These are phyloP conservation scores for Celastrina argiolus DNA, from an alignment of 2,888 invertebrate genomes.

Conservation along the genomic window DNA sequence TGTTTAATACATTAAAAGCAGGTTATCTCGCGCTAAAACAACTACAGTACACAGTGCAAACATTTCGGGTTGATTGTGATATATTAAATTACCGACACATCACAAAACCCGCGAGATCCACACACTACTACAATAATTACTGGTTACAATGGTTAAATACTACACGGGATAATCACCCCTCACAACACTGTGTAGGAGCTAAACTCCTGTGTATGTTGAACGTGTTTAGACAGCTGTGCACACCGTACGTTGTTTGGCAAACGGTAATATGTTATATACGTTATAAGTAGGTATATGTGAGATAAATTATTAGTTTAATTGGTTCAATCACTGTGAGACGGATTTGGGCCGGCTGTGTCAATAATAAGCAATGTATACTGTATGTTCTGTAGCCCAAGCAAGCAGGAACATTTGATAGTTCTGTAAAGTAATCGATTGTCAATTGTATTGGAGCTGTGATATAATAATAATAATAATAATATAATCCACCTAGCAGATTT, in stretches of 20 bases:
- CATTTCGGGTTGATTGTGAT: background rate
- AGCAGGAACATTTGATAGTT: no score
- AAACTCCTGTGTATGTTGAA: background rate
- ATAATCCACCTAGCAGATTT: no score
- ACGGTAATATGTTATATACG: background rate
- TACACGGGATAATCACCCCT: background rate
- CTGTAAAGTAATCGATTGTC: no score
- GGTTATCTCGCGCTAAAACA: background rate
- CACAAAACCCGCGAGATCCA: background rate
- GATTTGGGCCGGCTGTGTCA: background rate
- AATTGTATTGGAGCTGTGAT: no score
- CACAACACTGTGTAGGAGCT: background rate
- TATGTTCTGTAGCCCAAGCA: no score
- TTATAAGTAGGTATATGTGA: background rate
- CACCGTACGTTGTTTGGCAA: background rate
- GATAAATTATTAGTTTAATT: background rate
- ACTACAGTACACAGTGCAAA: background rate
- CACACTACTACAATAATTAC: slow-evolving; percentile 6
- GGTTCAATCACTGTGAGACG: background rate
- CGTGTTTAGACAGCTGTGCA: background rate
- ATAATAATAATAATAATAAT: no score
- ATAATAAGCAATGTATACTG: no score
- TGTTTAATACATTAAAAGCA: no score
- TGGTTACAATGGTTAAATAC: background rate
- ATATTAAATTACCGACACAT: background rate